These are phyloP conservation scores for Alviniconcha marisindica DNA, from an alignment of 1,140 invertebrate species.

Conservation along the genomic window DNA sequence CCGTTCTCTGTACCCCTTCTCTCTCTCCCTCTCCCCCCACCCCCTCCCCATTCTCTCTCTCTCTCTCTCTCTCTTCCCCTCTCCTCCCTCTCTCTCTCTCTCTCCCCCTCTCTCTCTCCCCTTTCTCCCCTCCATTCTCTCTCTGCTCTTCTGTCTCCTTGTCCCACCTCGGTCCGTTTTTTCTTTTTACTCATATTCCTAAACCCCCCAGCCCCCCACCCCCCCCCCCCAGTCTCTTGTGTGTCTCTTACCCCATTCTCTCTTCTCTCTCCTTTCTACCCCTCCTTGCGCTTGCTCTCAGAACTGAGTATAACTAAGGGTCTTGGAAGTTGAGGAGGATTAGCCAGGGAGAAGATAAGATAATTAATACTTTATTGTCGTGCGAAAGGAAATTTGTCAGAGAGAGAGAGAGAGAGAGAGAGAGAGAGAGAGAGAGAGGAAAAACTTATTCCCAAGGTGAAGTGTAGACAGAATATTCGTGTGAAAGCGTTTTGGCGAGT, in stretches of 20 bases:
- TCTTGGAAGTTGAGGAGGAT: too few relatives aligned
- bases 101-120: conserved; percentile 35
- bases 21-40: too few relatives aligned
- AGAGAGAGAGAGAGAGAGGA: too few relatives aligned
- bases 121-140: neutral
- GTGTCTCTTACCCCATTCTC: neutral
- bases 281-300: neutral
- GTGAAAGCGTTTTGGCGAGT: neutral
- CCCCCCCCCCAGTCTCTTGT: neutral
- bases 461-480: too few relatives aligned
- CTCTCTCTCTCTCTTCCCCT: conserved; percentile 6
- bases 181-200: neutral
- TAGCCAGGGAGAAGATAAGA: too few relatives aligned
- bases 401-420: too few relatives aligned
- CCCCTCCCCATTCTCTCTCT: neutral
- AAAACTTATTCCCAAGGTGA: too few relatives aligned
- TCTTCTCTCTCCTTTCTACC: neutral
- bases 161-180: neutral
- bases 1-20: too few relatives aligned
- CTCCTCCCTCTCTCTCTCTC: conserved; percentile 23
- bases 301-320: too few relatives aligned
- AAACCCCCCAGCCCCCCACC: neutral
- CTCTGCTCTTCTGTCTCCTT: conserved; percentile 19
- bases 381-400: too few relatives aligned
- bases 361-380: too few relatives aligned